Percentiles rank a stretch among this genome's conserved stretches.
Conservation (phyloP, 2,888 invertebrate genomes). For the Calameuta filiformis region DNA sequence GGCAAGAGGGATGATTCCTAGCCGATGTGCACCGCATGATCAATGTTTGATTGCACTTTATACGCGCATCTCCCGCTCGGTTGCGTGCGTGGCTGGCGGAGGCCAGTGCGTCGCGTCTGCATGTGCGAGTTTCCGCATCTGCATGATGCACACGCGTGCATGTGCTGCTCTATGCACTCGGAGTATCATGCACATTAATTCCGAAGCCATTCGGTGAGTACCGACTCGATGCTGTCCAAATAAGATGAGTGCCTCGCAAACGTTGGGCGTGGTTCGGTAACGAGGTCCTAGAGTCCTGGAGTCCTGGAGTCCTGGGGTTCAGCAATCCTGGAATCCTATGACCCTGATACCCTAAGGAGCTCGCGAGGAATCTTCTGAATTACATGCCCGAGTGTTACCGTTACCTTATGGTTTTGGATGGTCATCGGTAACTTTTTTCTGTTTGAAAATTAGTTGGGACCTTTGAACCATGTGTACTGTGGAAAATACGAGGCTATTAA, state of each 20-base stretch:
- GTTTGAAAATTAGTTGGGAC: not conserved
- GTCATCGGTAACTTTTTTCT: not conserved
- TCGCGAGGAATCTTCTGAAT: no score
- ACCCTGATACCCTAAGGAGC: not conserved
- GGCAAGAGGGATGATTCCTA: conserved; percentile 41
- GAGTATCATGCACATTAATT: not conserved
- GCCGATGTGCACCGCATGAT: conserved; percentile 41
- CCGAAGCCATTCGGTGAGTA: not conserved
- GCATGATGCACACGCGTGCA: not conserved
- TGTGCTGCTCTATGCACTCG: not conserved
- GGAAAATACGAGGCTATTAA: not conserved
- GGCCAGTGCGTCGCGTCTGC: not conserved
- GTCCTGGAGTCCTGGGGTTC: no score
- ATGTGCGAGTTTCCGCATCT: not conserved
- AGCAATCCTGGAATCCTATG: not conserved
- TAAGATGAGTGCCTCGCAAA: not conserved
- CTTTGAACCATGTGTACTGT: not conserved
- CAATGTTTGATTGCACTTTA: conserved; percentile 54
- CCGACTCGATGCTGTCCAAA: not conserved
- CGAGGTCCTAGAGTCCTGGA: not conserved
- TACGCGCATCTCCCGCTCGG: conserved; percentile 20
- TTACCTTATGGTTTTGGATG: not conserved
- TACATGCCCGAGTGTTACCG: not conserved
- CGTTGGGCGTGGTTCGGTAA: not conserved
- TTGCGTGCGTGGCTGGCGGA: not conserved